Conservation (phyloP, 2,113 vertebrate species). For the Campylorhamphus procurvoides region DNA sequence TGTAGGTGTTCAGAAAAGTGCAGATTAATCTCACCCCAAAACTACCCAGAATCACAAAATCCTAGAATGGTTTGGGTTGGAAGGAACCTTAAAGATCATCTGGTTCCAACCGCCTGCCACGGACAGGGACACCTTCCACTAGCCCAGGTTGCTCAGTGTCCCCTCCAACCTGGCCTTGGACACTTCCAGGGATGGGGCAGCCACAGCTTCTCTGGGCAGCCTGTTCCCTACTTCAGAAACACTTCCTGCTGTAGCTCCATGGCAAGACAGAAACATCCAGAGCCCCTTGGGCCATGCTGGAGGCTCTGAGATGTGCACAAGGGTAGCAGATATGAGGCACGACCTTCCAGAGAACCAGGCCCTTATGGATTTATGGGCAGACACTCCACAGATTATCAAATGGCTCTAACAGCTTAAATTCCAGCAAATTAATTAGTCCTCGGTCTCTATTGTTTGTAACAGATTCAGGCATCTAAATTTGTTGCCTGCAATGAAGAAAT, state of each 20-base stretch:
- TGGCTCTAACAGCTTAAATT: not conserved
- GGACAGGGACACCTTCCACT: not conserved
- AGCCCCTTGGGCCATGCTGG: not conserved
- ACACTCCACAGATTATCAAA: not conserved
- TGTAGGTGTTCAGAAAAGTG: not conserved
- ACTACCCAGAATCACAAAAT: not conserved
- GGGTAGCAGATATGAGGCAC: not conserved
- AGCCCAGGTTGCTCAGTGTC: accelerated
- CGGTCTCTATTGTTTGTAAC: not conserved
- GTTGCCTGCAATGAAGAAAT: not conserved
- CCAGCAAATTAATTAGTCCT: not conserved
- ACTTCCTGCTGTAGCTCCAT: not conserved
- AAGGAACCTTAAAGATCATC: not conserved
- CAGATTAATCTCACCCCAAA: not conserved
- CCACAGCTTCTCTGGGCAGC: not conserved
- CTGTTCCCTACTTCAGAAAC: not conserved
- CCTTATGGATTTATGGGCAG: not conserved
- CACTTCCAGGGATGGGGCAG: not conserved
- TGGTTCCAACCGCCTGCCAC: not conserved
- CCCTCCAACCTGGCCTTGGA: accelerated
- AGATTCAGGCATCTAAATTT: not conserved
- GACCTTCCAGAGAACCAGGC: not conserved
- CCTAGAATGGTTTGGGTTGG: not conserved
- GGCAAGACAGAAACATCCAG: not conserved
- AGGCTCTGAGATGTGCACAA: not conserved